Conservation (phyloP, 2,113 vertebrate species). For the Xerus inauris region DNA sequence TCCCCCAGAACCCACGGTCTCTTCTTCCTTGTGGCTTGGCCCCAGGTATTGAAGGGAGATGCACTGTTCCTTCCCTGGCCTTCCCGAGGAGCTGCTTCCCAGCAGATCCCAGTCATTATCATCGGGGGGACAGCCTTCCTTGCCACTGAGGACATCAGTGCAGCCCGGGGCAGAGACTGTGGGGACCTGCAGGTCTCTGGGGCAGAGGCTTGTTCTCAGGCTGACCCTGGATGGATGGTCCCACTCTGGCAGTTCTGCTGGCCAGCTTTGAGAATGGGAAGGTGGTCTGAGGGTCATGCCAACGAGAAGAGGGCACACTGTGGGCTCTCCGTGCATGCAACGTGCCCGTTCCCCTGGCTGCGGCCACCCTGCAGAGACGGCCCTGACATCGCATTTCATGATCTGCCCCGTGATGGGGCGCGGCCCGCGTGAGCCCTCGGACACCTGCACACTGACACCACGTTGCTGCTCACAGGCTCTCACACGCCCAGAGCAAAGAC, state of each 20-base stretch:
- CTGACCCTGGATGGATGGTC: fast-evolving
- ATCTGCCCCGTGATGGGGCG: fast-evolving
- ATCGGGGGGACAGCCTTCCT: fast-evolving
- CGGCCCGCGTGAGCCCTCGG: fast-evolving
- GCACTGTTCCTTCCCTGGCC: not conserved
- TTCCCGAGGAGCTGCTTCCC: fast-evolving
- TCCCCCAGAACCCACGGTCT: not conserved
- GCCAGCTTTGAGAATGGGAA: too few species aligned
- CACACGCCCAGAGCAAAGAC: fast-evolving
- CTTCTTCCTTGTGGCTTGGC: not conserved
- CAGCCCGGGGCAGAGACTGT: fast-evolving
- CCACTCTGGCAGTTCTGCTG: fast-evolving
- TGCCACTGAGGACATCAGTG: fast-evolving
- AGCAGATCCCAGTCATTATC: fast-evolving
- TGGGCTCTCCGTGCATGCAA: not conserved
- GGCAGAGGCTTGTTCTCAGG: too few species aligned
- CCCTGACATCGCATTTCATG: fast-evolving
- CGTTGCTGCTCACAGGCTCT: not conserved
- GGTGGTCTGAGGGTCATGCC: fast-evolving
- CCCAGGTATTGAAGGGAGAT: fast-evolving
- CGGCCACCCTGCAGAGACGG: fast-evolving
- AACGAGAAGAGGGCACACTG: fast-evolving
- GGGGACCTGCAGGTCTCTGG: not conserved
- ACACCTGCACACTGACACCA: too few species aligned
- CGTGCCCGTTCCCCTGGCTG: fast-evolving